These are phyloP conservation scores for Hippocampus zosterae DNA, from an alignment of 2,113 vertebrate genomes.

Conservation along the genomic window DNA sequence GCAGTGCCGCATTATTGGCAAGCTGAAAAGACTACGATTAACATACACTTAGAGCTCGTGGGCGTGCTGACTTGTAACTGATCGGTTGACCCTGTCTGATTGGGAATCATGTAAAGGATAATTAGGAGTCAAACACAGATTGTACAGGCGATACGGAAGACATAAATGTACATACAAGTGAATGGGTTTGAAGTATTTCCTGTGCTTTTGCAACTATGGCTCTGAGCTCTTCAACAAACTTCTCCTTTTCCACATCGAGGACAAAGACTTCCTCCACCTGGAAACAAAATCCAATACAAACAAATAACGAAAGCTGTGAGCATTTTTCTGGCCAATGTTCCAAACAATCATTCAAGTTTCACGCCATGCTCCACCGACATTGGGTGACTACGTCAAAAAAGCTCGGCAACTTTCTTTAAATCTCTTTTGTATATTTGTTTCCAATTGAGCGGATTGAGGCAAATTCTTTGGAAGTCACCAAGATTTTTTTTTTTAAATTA, in stretches of 20 bases:
- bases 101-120: neutral
- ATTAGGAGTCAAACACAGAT: neutral
- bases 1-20: neutral
- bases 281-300: slow-evolving; percentile 13
- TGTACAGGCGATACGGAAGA: neutral
- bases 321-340: neutral
- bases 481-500: too few relatives aligned
- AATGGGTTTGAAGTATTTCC: slow-evolving; percentile 76
- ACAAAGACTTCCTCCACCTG: slow-evolving; percentile 91
- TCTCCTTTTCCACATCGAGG: slow-evolving; percentile 82
- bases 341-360: neutral
- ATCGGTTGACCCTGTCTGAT: slow-evolving; percentile 79
- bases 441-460: neutral
- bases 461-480: neutral
- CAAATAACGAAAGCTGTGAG: neutral
- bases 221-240: slow-evolving; percentile 83
- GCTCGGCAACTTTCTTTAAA: neutral
- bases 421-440: neutral
- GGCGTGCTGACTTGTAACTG: slow-evolving; percentile 80
- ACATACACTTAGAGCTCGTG: slow-evolving; percentile 77
- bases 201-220: slow-evolving; percentile 80
- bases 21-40: neutral
- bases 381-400: neutral
- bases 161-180: slow-evolving; percentile 46
- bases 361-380: neutral